Conservation (phyloP, 2,113 vertebrate genomes). For the Pomatorhinus ruficollis region DNA sequence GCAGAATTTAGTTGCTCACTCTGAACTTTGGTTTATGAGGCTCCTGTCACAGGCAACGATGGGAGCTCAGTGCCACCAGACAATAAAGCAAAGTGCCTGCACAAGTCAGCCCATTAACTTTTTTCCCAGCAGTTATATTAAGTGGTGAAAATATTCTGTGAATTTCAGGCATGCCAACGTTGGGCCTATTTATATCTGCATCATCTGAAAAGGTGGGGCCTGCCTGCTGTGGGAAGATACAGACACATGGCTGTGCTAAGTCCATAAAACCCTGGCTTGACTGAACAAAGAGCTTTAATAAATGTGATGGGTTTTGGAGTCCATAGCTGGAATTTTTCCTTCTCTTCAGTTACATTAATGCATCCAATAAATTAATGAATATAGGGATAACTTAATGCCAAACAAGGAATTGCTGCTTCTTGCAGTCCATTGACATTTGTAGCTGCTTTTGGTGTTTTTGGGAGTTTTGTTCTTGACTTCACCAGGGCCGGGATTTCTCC, state of each 20-base stretch:
- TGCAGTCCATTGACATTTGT: neutral
- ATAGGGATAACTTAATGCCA: constrained; percentile 22
- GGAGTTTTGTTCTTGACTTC: neutral
- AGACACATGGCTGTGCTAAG: neutral
- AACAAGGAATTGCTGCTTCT: neutral
- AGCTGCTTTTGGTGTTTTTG: neutral
- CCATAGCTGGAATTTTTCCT: constrained; percentile 42
- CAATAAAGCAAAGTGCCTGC: neutral
- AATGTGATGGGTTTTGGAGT: constrained; percentile 31
- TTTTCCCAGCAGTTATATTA: neutral
- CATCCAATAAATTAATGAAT: constrained; percentile 61
- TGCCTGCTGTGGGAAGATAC: neutral
- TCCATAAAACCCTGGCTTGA: constrained; percentile 3
- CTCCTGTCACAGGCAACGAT: neutral
- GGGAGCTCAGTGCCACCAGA: neutral
- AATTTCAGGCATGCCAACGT: neutral
- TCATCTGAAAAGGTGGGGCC: neutral
- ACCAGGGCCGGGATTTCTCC: neutral
- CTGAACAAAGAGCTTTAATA: constrained; percentile 48
- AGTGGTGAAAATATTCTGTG: neutral
- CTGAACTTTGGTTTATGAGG: neutral
- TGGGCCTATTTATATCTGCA: constrained; percentile 17
- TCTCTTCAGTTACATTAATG: constrained; percentile 37
- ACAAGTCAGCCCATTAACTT: neutral
- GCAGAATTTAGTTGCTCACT: neutral